Evolutionary conservation across 2,797 vertebrate genomes (phyloP), one percentile per base, ranked within the genome.

Genomic region (Manis pentadactyla): DNA sequence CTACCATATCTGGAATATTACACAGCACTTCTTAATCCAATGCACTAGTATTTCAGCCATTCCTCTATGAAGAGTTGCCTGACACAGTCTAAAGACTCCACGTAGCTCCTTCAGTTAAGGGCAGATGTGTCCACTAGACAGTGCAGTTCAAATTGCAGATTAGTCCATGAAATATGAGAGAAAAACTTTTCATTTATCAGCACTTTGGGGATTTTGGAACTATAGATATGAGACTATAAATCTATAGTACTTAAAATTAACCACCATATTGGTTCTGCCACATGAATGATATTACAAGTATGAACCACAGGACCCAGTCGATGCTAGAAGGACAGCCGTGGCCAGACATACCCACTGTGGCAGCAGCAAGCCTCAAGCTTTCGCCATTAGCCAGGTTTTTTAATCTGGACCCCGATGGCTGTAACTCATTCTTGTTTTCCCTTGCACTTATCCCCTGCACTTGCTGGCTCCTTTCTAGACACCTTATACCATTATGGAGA

Each of bases 381-480:
- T 42, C 15, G 14, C 78, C 55, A 11, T 71, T 73, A 15, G 6
- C 7, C 15, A 53, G 31, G 46, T 84, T 66, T 66, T 82, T 51
- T 46, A 90, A 93, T 73, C 23, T 53, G 66, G 71, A 87, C 19
- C 59, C 55, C 66, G 29, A 53, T 2, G 17, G 34, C 29, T 53
- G 66, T 46, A 57, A n/a, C 12, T 75, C 82, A n/a, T 34, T 71
- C 82, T 79, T 49, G 21, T 51, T 96, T 66, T 82, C 39, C 37
- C 68, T 87, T 29, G 13, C n/a, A 49, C 25, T 64, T 49, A 69
- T 15, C 84, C 37, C 21, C 25, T 90, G 18, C 1, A 11, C 64
- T 93, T 81, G 27, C 68, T 82, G 61, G 42, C 63, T 95, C 37
- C 68, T 66, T 83, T 93, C 59, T 90, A 75, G 77, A 73, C 4